A percentile compares a stretch with the other conserved stretches of the same genome.
These are phyloP conservation scores for Notiomystis cincta DNA, from an alignment of 2,113 vertebrate genomes.

Conservation along the genomic window DNA sequence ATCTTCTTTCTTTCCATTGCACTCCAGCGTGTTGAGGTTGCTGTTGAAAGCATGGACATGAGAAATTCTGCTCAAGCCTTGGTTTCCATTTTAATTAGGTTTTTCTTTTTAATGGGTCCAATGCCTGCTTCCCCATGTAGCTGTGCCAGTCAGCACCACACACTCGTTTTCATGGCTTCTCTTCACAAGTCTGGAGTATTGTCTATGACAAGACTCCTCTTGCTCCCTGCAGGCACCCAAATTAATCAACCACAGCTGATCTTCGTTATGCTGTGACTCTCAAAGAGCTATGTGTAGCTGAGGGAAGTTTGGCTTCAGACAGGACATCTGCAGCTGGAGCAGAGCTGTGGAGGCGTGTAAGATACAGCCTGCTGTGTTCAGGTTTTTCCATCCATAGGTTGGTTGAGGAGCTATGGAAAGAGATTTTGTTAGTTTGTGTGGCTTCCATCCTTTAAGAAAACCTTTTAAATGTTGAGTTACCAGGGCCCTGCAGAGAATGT, in stretches of 20 bases:
- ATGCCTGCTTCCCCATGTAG: background rate
- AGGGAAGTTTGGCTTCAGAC: background rate
- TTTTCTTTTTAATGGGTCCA: slow-evolving; percentile 16
- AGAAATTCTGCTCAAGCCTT: background rate
- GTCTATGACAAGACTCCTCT: background rate
- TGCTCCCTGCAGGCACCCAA: background rate
- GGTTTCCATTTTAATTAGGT: slow-evolving; percentile 3
- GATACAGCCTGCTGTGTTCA: background rate
- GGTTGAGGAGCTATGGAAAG: background rate
- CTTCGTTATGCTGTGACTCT: background rate
- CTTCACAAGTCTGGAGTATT: slow-evolving; percentile 30
- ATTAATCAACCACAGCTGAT: background rate
- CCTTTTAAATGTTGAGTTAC: background rate
- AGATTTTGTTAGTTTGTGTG: background rate
- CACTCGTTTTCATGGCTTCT: background rate
- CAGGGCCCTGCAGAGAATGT: background rate
- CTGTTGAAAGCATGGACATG: background rate
- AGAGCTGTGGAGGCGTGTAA: background rate
- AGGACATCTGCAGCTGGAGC: background rate
- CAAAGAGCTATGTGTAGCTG: background rate
- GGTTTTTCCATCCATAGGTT: background rate
- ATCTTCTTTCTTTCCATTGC: background rate
- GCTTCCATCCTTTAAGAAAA: background rate
- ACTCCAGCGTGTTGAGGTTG: background rate
- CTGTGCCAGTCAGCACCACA: slow-evolving; percentile 17